Evolutionary conservation across 2,113 vertebrate species (phyloP).

Genomic region (Coracopsis vasa): DNA sequence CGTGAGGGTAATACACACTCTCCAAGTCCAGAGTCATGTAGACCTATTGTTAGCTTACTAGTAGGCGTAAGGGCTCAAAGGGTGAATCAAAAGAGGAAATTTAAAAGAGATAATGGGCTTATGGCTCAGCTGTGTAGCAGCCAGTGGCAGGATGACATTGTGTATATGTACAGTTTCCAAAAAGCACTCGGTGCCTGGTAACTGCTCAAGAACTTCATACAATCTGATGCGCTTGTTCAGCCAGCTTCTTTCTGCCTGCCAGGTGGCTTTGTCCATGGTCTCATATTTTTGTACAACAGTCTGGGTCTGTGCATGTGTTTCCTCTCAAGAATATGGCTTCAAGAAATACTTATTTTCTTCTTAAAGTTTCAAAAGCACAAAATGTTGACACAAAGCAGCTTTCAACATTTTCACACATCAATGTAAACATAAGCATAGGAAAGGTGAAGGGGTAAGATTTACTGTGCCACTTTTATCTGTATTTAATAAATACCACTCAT

Average conservation of each 20-base stretch:
- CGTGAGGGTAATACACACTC: too few species aligned
- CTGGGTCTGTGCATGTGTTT: background rate
- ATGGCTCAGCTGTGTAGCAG: background rate
- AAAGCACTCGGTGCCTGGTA: background rate
- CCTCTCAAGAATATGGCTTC: background rate
- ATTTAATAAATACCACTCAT: conserved; percentile 33
- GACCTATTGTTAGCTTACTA: background rate
- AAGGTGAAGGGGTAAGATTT: background rate
- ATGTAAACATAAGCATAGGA: background rate
- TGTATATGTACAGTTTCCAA: background rate
- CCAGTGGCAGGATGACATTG: background rate
- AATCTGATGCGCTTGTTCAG: background rate
- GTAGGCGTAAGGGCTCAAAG: background rate
- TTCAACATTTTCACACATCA: background rate
- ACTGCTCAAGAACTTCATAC: background rate
- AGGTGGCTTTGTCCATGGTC: background rate
- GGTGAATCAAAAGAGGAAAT: background rate
- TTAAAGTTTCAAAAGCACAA: conserved; percentile 2
- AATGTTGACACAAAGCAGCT: background rate
- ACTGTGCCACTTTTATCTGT: conserved; percentile 15
- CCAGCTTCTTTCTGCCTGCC: conserved; percentile 4
- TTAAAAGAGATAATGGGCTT: background rate
- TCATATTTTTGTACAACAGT: background rate
- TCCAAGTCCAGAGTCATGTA: background rate
- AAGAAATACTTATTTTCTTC: background rate